Evolutionary conservation across 2,113 vertebrate species (phyloP), one percentile per base, ranked within the genome.

Genomic region (Plecotus auritus): DNA sequence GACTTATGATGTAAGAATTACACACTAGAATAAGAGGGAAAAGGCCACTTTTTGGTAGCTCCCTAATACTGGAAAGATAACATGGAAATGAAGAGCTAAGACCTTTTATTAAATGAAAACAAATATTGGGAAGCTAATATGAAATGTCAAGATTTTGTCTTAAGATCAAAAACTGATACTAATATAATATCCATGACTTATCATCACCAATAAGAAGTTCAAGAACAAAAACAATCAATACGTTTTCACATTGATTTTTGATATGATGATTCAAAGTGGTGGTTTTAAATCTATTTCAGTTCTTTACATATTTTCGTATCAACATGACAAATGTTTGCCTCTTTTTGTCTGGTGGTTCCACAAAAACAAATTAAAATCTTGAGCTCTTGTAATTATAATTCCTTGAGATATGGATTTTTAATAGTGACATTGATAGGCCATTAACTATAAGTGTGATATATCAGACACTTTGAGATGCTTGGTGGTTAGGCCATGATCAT

Each of bases 361-460:
- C 0, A 54, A 67, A 35, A 66, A 14, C 30, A 87, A 26, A 80
- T 45, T 92, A 61, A 61, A 84, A 90, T 86, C 6, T 56, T 80
- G 28, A 92, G 51, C 32, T 95, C 61, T 16, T 88, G 28, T 64
- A 96, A 95, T 93, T 82, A 73, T 59, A 97, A 88, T 90, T 91
- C 37, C 84, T 66, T 85, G 76, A 84, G 94, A 92, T 28, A 90
- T 77, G 66, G 3, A 22, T 95, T 97, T 97, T 94, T 90, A 96
- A 97, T 56, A 95, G 59, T n/a, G 91, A 49, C 37, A 67, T 22
- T 85, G 54, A 84, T 85, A 93, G 56, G 86, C 47, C 66, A 54
- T 94, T 92, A 59, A 86, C 82, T 96, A 40, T 16, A 94, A 72
- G 32, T 85, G 32, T 69, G 90, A 96, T 37, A 45, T 32, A 88